A percentile compares a stretch with the other conserved stretches of the same genome.
These are phyloP conservation scores for Junonia oenone DNA, from an alignment of 2,888 invertebrate species.

Conservation along the genomic window DNA sequence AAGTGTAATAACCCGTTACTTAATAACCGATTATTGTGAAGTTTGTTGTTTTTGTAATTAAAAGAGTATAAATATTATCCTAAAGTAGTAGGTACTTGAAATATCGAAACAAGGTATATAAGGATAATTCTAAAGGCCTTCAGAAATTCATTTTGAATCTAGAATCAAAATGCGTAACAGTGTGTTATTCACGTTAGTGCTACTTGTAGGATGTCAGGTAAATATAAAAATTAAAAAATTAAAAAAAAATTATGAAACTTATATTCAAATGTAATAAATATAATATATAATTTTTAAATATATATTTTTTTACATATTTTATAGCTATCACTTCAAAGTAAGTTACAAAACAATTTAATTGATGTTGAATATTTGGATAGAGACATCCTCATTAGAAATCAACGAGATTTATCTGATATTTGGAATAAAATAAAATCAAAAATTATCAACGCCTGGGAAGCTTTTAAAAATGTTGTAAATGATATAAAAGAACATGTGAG, in stretches of 20 bases:
- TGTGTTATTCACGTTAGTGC: neutral
- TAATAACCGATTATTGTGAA: neutral
- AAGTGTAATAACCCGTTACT: slow-evolving; percentile 10
- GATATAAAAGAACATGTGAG: slow-evolving; percentile 38
- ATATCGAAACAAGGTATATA: slow-evolving; percentile 5
- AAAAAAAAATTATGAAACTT: no score
- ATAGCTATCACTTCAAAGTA: slow-evolving; percentile 1
- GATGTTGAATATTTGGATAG: neutral
- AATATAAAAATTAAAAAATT: no score
- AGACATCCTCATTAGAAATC: neutral
- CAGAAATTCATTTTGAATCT: neutral
- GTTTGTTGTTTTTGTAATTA: slow-evolving; percentile 1
- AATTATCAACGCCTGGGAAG: slow-evolving; percentile 39
- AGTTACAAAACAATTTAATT: neutral
- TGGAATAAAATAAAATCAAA: slow-evolving; percentile 42
- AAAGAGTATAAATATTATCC: neutral
- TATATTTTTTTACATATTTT: neutral
- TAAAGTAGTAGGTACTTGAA: slow-evolving; percentile 9
- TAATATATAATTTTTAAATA: neutral
- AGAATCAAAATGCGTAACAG: slow-evolving; percentile 2
- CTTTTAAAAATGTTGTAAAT: slow-evolving; percentile 39
- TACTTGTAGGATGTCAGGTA: slow-evolving; percentile 6
- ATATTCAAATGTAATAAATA: neutral
- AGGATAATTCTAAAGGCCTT: neutral
- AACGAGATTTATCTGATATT: slow-evolving; percentile 14